phyloP scores from a whole-genome alignment of 1,140 invertebrate genomes.

The Dinoponera quadriceps region DNA sequence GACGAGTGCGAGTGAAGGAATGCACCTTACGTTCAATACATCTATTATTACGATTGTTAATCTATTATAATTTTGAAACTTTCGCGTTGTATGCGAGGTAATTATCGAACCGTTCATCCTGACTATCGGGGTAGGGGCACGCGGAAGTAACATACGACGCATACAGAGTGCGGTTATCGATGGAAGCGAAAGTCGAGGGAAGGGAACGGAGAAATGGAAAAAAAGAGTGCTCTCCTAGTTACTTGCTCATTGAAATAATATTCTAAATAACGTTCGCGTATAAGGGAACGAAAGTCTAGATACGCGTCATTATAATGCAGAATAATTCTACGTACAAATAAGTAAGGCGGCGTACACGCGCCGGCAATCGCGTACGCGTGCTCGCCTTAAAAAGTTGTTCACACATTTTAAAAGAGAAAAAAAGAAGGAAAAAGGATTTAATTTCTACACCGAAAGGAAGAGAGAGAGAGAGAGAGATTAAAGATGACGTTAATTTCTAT shows the following conservation, averaged over 20 bases:
- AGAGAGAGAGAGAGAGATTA: neutral
- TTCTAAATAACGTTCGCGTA: conserved; percentile 78
- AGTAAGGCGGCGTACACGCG: conserved; percentile 65
- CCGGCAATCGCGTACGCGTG: conserved; percentile 49
- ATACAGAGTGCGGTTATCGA: conserved; percentile 8
- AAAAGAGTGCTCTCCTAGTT: conserved; percentile 70
- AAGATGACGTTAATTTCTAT: conserved; percentile 18
- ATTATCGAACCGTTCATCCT: conserved; percentile 48
- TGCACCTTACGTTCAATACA: conserved; percentile 49
- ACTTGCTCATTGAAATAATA: conserved; percentile 80
- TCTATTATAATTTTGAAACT: neutral
- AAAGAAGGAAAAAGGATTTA: neutral
- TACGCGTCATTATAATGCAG: conserved; percentile 72
- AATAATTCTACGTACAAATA: conserved; percentile 78
- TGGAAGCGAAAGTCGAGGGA: conserved; percentile 23
- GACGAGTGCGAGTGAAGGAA: conserved; percentile 9
- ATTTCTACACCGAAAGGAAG: conserved; percentile 6
- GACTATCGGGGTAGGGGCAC: conserved; percentile 51
- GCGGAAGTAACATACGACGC: conserved; percentile 1
- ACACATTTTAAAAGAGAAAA: conserved; percentile 10
- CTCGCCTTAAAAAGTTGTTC: conserved; percentile 13
- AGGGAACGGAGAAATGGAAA: conserved; percentile 23
- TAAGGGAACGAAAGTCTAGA: conserved; percentile 77
- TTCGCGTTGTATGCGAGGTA: conserved; percentile 30
- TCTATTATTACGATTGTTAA: conserved; percentile 25